phyloP scores from a whole-genome alignment of 1,140 invertebrate species.

The Habropoda laboriosa region DNA sequence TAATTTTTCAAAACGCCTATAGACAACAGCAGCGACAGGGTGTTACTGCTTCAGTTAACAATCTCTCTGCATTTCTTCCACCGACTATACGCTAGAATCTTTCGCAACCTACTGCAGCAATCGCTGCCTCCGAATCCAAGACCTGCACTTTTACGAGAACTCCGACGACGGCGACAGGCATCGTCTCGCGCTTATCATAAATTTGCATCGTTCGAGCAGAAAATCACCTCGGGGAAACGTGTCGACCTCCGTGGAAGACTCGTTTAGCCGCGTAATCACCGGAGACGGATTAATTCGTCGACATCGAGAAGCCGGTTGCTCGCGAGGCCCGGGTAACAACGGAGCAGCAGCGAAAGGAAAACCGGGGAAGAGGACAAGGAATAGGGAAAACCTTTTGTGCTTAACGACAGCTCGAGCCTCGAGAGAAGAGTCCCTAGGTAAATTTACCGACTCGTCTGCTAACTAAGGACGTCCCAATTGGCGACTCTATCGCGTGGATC shows the following conservation, averaged over 20 bases:
- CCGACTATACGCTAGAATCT: too few relatives aligned
- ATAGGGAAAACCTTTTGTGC: constrained; percentile 18
- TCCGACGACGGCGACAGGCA: neutral
- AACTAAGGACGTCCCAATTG: constrained; percentile 52
- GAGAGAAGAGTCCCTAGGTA: constrained; percentile 27
- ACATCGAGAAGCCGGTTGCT: neutral
- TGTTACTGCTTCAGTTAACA: too few relatives aligned
- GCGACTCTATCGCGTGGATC: neutral
- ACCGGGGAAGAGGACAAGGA: constrained; percentile 1
- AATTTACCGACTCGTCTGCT: constrained; percentile 54
- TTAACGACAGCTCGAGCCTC: constrained; percentile 44
- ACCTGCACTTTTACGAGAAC: neutral
- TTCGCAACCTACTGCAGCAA: too few relatives aligned
- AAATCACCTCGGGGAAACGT: constrained; percentile 1
- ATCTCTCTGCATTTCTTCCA: too few relatives aligned
- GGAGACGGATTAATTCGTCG: constrained; percentile 27
- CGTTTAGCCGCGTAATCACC: constrained; percentile 29
- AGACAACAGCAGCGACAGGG: too few relatives aligned
- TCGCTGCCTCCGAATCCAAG: neutral
- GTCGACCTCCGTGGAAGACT: neutral
- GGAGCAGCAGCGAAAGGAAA: neutral
- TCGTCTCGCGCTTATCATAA: constrained; percentile 32
- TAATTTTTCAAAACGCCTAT: too few relatives aligned
- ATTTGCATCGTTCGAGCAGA: constrained; percentile 33
- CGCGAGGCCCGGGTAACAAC: neutral